Evolutionary conservation across 2,888 invertebrate species (phyloP).

Genomic region (Drosophila ustulata): DNA sequence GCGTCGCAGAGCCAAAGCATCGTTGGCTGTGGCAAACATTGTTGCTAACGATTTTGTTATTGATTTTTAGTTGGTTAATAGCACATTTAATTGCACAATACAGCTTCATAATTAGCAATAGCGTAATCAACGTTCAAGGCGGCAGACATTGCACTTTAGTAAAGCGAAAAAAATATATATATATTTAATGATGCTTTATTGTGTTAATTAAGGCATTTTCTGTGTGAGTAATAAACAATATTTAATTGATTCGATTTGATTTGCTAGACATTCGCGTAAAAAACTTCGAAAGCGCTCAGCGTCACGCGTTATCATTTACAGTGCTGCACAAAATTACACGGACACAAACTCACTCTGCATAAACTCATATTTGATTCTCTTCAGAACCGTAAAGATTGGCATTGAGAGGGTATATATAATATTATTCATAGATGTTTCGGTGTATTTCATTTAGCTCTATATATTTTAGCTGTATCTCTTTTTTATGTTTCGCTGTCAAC

Average conservation of each 20-base stretch:
- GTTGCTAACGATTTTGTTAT: slow-evolving; percentile 36
- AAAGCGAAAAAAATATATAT: slow-evolving; percentile 16
- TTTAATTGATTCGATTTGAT: slow-evolving; percentile 61
- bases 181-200: slow-evolving; percentile 16
- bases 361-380: slow-evolving; percentile 75
- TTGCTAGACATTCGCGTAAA: slow-evolving; percentile 40
- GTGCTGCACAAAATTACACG: slow-evolving; percentile 41
- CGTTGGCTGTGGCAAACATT: slow-evolving; percentile 75
- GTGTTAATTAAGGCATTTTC: slow-evolving; percentile 63
- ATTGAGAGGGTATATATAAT: slow-evolving; percentile 25
- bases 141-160: slow-evolving; percentile 59
- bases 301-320: slow-evolving; percentile 62
- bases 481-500: slow-evolving; percentile 16
- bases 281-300: slow-evolving; percentile 29
- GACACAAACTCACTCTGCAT: slow-evolving; percentile 68
- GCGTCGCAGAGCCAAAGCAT: slow-evolving; percentile 59
- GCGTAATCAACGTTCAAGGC: slow-evolving; percentile 57
- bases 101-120: slow-evolving; percentile 48
- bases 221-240: slow-evolving; percentile 44
- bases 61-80: slow-evolving; percentile 49
- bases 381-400: slow-evolving; percentile 62
- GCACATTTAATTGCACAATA: slow-evolving; percentile 51
- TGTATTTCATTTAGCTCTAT: slow-evolving; percentile 4
- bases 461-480: slow-evolving; percentile 1
- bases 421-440: slow-evolving; percentile 7